phyloP scores from a whole-genome alignment of 2,888 invertebrate species.

The Synergus gifuensis region DNA sequence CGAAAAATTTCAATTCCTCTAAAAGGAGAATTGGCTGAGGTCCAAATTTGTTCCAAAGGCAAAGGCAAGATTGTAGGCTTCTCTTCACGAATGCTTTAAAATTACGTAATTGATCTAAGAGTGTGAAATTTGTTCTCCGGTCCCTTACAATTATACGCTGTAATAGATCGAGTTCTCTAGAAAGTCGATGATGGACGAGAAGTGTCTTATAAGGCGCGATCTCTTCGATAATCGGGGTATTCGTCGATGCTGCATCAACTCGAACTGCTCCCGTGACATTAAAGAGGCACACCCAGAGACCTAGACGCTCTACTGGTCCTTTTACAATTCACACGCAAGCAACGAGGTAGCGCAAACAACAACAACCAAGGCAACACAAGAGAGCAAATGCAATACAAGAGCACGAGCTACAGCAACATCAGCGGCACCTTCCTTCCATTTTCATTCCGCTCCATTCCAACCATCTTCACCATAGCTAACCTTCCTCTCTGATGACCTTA shows the following conservation, averaged over 20 bases:
- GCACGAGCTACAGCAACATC: conserved; percentile 9
- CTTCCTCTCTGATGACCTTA: conserved; percentile 66
- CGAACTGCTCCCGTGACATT: conserved; percentile 69
- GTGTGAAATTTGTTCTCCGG: neutral
- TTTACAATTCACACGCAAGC: conserved; percentile 54
- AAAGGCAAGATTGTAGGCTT: neutral
- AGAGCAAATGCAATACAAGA: conserved; percentile 31
- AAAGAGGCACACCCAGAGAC: conserved; percentile 67
- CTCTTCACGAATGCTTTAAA: neutral
- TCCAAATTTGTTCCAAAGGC: conserved; percentile 16
- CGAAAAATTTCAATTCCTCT: conserved; percentile 33
- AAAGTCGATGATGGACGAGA: conserved; percentile 53
- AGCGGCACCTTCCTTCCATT: conserved; percentile 39
- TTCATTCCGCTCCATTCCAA: conserved; percentile 34
- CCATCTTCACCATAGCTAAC: conserved; percentile 52
- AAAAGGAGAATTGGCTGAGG: conserved; percentile 11
- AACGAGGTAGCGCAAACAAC: conserved; percentile 46
- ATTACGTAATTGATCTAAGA: neutral
- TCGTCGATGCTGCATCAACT: conserved; percentile 52
- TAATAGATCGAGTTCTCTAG: conserved; percentile 45
- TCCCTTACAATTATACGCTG: conserved; percentile 1
- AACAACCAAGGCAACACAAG: neutral
- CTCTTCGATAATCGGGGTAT: conserved; percentile 52
- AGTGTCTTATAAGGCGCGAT: conserved; percentile 54
- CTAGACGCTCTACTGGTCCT: conserved; percentile 50